Conservation (phyloP, 2,113 vertebrate species). For the Fregata magnificens region DNA sequence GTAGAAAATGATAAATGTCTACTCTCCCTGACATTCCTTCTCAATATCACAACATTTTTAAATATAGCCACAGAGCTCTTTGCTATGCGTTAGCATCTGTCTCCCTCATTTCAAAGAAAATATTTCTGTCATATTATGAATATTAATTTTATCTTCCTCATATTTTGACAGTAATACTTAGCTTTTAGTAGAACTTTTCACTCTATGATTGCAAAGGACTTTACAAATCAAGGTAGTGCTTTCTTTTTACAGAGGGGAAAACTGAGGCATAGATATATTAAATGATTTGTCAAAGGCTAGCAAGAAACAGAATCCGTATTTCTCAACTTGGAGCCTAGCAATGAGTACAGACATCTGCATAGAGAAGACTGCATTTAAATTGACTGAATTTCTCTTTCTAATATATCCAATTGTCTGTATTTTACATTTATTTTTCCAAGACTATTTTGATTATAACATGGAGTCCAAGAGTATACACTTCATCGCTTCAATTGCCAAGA, state of each 20-base stretch:
- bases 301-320: not conserved
- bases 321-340: not conserved
- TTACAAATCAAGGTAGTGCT: not conserved
- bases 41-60: not conserved
- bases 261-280: not conserved
- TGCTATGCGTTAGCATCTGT: not conserved
- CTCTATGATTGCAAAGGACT: not conserved
- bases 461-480: not conserved
- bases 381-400: not conserved
- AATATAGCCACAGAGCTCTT: not conserved
- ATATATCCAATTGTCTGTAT: not conserved
- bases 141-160: slow-evolving; percentile 12
- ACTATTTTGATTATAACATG: not conserved
- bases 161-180: slow-evolving; percentile 26
- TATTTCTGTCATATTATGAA: slow-evolving; percentile 10
- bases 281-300: not conserved
- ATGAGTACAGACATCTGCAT: not conserved
- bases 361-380: not conserved
- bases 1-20: not conserved
- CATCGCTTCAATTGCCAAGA: not conserved
- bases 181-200: slow-evolving; percentile 26
- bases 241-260: not conserved
- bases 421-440: not conserved
- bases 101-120: not conserved
- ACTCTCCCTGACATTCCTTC: not conserved